A percentile compares a stretch with the other conserved stretches of the same genome.
phyloP scores from a whole-genome alignment of 2,113 vertebrate genomes.

The Alethe diademata region DNA sequence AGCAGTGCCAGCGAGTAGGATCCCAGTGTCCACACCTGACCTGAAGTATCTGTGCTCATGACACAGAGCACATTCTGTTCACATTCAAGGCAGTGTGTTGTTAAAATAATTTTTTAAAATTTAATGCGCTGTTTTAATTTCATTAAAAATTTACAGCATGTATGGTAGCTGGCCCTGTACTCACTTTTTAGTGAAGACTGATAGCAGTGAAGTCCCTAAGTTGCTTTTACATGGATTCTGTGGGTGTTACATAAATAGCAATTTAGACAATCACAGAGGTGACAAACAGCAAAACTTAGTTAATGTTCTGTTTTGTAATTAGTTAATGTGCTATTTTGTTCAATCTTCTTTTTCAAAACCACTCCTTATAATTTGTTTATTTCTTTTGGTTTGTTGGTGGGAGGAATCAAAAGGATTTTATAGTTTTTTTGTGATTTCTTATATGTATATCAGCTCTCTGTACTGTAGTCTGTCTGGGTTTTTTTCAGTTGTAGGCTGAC shows the following conservation, averaged over 20 bases:
- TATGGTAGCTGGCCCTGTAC: not conserved
- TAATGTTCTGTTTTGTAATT: not conserved
- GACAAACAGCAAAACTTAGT: not conserved
- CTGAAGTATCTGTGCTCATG: not conserved
- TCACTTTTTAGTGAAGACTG: not conserved
- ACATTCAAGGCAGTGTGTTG: not conserved
- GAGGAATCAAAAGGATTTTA: not conserved
- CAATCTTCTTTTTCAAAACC: not conserved
- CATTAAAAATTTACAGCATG: not conserved
- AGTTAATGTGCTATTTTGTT: not conserved
- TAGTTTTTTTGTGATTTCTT: not conserved
- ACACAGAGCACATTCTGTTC: not conserved
- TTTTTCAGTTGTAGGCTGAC: not conserved
- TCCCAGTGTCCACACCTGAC: rapidly evolving
- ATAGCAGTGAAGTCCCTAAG: not conserved
- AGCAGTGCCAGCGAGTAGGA: rapidly evolving
- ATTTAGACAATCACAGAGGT: not conserved
- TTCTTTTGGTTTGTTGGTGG: not conserved
- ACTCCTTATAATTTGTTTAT: not conserved
- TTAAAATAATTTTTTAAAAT: not conserved
- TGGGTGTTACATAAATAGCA: not conserved
- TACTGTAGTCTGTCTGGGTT: not conserved
- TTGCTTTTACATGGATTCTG: not conserved
- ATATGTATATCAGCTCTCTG: not conserved
- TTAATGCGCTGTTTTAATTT: not conserved